These are phyloP conservation scores for Temnothorax rugatulus DNA, from an alignment of 2,888 invertebrate genomes.

Conservation along the genomic window DNA sequence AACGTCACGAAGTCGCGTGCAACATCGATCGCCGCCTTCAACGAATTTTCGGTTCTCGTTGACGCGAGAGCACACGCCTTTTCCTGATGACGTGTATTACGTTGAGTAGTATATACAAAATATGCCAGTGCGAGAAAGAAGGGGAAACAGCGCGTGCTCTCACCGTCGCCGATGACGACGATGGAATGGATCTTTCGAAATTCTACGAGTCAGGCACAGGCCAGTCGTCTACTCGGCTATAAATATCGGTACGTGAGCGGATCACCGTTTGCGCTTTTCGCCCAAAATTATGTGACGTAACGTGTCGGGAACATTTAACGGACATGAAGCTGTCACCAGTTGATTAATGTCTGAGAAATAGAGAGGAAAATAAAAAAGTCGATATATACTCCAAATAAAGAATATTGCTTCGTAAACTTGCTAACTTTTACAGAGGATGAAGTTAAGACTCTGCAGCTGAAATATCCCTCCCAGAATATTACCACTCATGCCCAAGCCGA, in stretches of 20 bases:
- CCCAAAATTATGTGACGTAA: constrained; percentile 69
- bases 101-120: not conserved
- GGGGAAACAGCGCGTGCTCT: not conserved
- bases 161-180: not conserved
- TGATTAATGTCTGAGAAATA: not conserved
- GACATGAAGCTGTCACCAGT: not conserved
- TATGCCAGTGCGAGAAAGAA: constrained; percentile 11
- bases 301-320: constrained; percentile 13
- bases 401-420: not conserved
- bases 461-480: constrained; percentile 64
- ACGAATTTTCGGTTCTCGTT: constrained; percentile 30
- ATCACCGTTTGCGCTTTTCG: constrained; percentile 62
- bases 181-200: constrained; percentile 57
- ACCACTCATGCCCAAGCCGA: constrained; percentile 58
- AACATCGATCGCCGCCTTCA: constrained; percentile 22
- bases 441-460: constrained; percentile 61
- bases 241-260: constrained; percentile 70
- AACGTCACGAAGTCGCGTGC: constrained; percentile 14
- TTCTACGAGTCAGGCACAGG: constrained; percentile 59
- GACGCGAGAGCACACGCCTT: constrained; percentile 3
- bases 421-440: constrained; percentile 70
- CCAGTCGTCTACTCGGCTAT: constrained; percentile 58
- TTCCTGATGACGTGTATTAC: constrained; percentile 1
- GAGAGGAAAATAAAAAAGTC: not conserved
- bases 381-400: not conserved